These are phyloP conservation scores for Eutolmus rufibarbis DNA, from an alignment of 2,888 invertebrate species.

Conservation along the genomic window DNA sequence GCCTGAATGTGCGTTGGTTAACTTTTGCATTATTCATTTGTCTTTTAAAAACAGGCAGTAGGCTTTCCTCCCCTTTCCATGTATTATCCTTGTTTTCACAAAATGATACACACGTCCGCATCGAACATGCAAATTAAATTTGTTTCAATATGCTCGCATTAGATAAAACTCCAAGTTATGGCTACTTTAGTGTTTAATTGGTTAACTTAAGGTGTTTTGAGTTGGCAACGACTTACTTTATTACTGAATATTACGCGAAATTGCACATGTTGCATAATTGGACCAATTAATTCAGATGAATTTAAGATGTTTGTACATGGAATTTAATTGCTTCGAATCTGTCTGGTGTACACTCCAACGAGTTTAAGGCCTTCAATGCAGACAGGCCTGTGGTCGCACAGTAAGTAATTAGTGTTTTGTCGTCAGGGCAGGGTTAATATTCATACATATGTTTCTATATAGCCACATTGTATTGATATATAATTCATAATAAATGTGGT, in stretches of 20 bases:
- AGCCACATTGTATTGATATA: no score
- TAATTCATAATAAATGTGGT: no score
- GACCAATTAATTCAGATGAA: background rate
- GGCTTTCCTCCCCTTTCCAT: background rate
- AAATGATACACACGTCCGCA: background rate
- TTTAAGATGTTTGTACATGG: background rate
- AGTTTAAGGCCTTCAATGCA: background rate
- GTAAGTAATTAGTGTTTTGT: background rate
- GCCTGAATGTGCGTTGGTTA: background rate
- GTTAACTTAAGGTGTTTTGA: background rate
- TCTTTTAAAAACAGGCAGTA: background rate
- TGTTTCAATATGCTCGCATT: background rate
- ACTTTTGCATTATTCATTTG: background rate
- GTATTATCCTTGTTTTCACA: background rate
- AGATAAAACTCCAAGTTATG: background rate
- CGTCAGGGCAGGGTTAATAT: background rate
- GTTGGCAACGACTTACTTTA: background rate
- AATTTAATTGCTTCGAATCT: background rate
- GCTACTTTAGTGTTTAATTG: background rate
- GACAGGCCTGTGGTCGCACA: background rate
- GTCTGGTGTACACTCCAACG: background rate
- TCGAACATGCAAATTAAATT: background rate
- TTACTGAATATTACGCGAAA: background rate
- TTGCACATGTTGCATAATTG: background rate
- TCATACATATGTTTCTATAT: no score